Evolutionary conservation across 2,797 vertebrate species (phyloP).

Genomic region (Hydrolagus colliei): DNA sequence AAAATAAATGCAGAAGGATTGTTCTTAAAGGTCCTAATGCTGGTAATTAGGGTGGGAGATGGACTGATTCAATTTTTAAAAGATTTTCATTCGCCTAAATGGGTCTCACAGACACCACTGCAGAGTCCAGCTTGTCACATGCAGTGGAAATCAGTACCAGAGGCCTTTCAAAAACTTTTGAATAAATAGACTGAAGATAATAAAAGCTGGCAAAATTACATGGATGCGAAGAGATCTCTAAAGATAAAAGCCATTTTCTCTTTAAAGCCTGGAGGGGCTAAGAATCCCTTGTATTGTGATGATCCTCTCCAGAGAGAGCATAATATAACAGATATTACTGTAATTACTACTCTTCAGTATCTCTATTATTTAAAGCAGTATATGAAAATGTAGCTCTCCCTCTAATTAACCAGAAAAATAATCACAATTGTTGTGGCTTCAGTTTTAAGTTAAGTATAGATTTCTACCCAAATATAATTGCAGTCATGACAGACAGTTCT

Average conservation of each 20-base stretch:
- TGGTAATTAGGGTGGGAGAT: no score
- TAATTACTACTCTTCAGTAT: background rate
- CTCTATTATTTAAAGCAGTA: background rate
- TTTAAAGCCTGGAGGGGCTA: background rate
- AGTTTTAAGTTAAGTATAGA: background rate
- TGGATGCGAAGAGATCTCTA: background rate
- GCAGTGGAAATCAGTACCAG: background rate
- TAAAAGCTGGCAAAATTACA: background rate
- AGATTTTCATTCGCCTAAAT: no score
- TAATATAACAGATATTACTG: background rate
- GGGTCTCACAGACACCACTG: no score
- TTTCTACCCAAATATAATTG: no score
- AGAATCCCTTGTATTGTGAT: background rate
- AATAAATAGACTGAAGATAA: background rate
- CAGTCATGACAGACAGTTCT: no score
- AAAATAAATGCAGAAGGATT: no score
- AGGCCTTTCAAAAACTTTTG: background rate
- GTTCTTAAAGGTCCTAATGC: no score
- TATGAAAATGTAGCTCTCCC: background rate
- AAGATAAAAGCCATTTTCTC: constrained; percentile 3
- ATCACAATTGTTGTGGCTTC: background rate
- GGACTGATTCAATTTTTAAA: no score
- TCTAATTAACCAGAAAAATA: background rate
- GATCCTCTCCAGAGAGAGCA: background rate
- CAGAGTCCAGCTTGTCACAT: background rate